These are phyloP conservation scores for Phoenicopterus ruber DNA, from an alignment of 2,113 vertebrate genomes.

Conservation along the genomic window DNA sequence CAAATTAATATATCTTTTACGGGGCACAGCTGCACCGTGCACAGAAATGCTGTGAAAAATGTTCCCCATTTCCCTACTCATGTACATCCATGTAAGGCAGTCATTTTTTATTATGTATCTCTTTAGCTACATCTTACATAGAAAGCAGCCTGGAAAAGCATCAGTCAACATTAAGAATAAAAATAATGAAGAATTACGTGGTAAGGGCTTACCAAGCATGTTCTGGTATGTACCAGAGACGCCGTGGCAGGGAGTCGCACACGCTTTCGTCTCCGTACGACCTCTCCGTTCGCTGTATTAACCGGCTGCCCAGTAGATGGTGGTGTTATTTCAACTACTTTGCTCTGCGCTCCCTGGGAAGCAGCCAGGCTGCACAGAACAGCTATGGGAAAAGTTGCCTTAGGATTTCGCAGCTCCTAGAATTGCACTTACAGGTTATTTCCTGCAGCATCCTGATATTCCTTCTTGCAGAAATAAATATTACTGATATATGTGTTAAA, in stretches of 20 bases:
- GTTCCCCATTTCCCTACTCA: not conserved
- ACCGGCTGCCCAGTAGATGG: conserved; percentile 74
- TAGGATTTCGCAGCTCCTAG: not conserved
- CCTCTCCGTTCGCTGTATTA: not conserved
- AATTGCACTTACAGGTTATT: not conserved
- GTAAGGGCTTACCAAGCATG: not conserved
- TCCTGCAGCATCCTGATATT: not conserved
- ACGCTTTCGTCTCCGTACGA: accelerated
- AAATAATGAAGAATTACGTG: not conserved
- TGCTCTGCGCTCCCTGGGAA: not conserved
- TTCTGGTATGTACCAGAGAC: not conserved
- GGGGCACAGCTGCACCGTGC: not conserved
- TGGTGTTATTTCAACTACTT: conserved; percentile 74
- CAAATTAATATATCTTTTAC: not conserved
- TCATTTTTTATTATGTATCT: not conserved
- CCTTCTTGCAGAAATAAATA: not conserved
- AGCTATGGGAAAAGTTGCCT: not conserved
- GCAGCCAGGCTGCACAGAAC: not conserved
- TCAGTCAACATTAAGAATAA: not conserved
- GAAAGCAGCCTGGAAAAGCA: not conserved
- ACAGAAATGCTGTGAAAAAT: not conserved
- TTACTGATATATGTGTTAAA: not conserved
- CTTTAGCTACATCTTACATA: not conserved
- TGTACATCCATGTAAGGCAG: not conserved
- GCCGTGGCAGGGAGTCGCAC: not conserved